Evolutionary conservation across 1,140 invertebrate species (phyloP), one percentile per base, ranked within the genome.

Genomic region (Drosophila chauvacae): DNA sequence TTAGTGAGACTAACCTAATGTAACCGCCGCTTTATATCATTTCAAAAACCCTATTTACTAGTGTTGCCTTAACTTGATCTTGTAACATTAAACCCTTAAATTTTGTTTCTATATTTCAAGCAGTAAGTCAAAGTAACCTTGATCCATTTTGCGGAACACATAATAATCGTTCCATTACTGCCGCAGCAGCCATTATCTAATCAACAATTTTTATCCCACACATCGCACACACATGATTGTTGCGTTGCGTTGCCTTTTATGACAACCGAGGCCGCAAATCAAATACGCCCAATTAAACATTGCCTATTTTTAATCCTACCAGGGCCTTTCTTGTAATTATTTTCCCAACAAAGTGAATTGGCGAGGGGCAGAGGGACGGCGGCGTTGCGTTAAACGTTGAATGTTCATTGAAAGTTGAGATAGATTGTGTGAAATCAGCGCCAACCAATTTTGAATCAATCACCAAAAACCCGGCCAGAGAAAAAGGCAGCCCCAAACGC

Each of bases 371-470:
- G 20, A 6, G 51, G 51, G 18, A 23, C 33, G 35, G 53, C 20
- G 20, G 53, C 14, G 14, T 10, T 39, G 16, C 51, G 39, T 61
- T 55, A 44, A 50, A 58, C 70, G 37, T 28, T 63, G 20, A 62
- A 39, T 53, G 68, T 62, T 64, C 47, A 77, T 68, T 55, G 76
- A 78, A 72, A 72, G 68, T 72, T 72, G 76, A 51, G 76, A 80
- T 80, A 81, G 84, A 90, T 85, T 88, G 84, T 81, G 85, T 90
- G 81, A 88, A 88, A 88, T 88, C 85, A 90, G 74, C 85, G 85
- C 85, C 77, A 85, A 90, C 81, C 85, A 90, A 90, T 90, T 90
- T 90, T 81, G 75, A 90, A 90, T 90, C 85, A 90, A 90, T 90
- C 86, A 90, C 78, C 60, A 63, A 70, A 56, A 70, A 61, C 70